Percentiles rank a stretch among this genome's conserved stretches.
Evolutionary conservation across 2,888 invertebrate genomes (phyloP).

Genomic region (Zeuzera pyrina): DNA sequence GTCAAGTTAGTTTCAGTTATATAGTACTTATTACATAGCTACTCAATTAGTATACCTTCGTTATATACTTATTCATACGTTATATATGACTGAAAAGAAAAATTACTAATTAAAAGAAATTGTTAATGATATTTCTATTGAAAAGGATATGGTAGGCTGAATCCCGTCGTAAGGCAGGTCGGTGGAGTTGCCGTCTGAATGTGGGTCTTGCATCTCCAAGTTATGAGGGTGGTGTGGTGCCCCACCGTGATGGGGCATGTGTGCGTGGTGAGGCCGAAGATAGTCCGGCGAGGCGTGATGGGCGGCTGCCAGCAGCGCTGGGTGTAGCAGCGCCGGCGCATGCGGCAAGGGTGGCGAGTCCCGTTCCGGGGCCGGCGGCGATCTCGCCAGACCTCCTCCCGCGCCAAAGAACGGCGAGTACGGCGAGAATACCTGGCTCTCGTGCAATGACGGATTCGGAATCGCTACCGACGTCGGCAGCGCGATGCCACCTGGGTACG

Average conservation of each 20-base stretch:
- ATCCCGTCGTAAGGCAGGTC: conserved; percentile 93
- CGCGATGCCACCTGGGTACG: conserved; percentile 88
- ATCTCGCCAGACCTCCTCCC: conserved; percentile 63
- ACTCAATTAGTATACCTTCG: too few relatives aligned
- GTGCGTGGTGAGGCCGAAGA: conserved; percentile 80
- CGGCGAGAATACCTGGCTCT: conserved; percentile 93
- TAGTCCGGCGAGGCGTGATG: conserved; percentile 89
- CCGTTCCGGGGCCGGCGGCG: conserved; percentile 77
- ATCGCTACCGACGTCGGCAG: conserved; percentile 97
- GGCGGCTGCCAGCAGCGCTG: conserved; percentile 86
- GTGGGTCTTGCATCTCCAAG: conserved; percentile 89
- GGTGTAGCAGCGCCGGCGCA: conserved; percentile 88
- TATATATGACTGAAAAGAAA: conserved; percentile 11
- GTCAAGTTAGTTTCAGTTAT: conserved; percentile 1
- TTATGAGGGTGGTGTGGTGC: conserved; percentile 81
- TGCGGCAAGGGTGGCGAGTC: conserved; percentile 90
- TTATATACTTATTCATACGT: conserved; percentile 8
- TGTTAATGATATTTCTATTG: conserved; percentile 43
- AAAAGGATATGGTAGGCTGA: conserved; percentile 97
- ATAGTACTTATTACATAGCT: conserved; percentile 7
- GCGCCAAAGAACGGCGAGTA: conserved; percentile 91
- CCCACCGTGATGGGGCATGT: conserved; percentile 83
- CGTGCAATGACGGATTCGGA: conserved; percentile 95
- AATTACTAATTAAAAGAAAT: conserved; percentile 11
- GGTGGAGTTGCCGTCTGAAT: conserved; percentile 92